These are phyloP conservation scores for Atherinomorus stipes DNA, from an alignment of 2,113 vertebrate genomes.

Conservation along the genomic window DNA sequence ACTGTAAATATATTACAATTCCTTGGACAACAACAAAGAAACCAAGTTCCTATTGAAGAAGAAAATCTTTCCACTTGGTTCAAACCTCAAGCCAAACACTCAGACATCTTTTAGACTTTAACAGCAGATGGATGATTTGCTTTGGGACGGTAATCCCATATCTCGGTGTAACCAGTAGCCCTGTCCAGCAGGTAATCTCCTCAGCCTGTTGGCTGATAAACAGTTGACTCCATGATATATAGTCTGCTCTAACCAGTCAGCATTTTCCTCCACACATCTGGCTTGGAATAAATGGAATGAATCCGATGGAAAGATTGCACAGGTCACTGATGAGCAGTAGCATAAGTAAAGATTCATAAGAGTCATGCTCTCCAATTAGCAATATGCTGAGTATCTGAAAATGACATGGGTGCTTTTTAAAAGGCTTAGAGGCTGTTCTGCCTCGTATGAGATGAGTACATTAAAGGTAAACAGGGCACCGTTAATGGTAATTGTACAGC, in stretches of 20 bases:
- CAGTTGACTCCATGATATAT: neutral
- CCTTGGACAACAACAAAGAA: too few relatives aligned
- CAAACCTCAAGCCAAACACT: neutral
- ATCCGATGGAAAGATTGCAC: neutral
- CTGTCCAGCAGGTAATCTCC: conserved; percentile 9
- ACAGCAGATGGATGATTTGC: neutral
- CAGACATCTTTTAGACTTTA: neutral
- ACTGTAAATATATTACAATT: neutral
- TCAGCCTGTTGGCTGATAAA: conserved; percentile 1
- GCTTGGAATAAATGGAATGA: neutral
- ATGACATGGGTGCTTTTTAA: neutral
- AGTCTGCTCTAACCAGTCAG: neutral
- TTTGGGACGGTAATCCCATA: conserved; percentile 9
- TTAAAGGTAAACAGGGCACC: conserved; percentile 58
- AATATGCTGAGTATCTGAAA: neutral
- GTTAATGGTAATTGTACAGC: conserved; percentile 48
- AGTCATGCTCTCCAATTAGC: neutral
- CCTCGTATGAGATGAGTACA: conserved; percentile 11
- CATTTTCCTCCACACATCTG: neutral
- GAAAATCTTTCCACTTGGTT: neutral
- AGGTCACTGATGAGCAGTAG: neutral
- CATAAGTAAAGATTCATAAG: neutral
- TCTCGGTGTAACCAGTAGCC: conserved; percentile 18
- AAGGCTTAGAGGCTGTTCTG: neutral
- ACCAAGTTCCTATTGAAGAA: neutral